Conservation (phyloP, 92 coral and sea anemone species). For the Actinostola sp. region DNA sequence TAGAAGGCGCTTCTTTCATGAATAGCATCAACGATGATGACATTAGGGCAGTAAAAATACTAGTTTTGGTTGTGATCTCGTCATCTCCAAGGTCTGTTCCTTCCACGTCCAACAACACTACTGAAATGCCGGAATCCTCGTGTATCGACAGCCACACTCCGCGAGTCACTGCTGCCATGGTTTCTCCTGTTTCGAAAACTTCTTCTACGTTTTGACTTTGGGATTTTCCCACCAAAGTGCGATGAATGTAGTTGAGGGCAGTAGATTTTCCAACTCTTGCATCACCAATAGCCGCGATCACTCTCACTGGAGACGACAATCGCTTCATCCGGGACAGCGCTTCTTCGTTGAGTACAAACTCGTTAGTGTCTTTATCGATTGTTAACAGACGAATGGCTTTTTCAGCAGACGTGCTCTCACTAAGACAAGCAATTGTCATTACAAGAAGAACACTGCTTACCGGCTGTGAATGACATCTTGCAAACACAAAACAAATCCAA, state of each 20-base stretch:
- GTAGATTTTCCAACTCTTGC: constrained; percentile 60
- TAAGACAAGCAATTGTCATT: no score
- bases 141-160: constrained; percentile 58
- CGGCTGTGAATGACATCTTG: no score
- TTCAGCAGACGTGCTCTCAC: no score
- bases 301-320: constrained; percentile 33
- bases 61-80: constrained; percentile 11
- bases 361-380: not conserved
- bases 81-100: constrained; percentile 52
- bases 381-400: not conserved
- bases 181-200: constrained; percentile 47
- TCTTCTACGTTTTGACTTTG: constrained; percentile 16
- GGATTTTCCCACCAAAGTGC: not conserved
- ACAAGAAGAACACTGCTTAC: no score
- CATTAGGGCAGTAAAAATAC: constrained; percentile 52
- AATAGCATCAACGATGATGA: constrained; percentile 52
- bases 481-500: no score
- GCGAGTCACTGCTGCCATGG: constrained; percentile 33
- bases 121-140: not conserved
- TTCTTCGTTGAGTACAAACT: constrained; percentile 18
- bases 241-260: constrained; percentile 30
- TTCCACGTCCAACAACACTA: constrained; percentile 60
- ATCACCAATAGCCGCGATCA: constrained; percentile 53
- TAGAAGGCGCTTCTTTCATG: constrained; percentile 17
- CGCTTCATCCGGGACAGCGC: constrained; percentile 17